Evolutionary conservation across 1,140 invertebrate genomes (phyloP).

Genomic region (Agraylea sexmaculata): DNA sequence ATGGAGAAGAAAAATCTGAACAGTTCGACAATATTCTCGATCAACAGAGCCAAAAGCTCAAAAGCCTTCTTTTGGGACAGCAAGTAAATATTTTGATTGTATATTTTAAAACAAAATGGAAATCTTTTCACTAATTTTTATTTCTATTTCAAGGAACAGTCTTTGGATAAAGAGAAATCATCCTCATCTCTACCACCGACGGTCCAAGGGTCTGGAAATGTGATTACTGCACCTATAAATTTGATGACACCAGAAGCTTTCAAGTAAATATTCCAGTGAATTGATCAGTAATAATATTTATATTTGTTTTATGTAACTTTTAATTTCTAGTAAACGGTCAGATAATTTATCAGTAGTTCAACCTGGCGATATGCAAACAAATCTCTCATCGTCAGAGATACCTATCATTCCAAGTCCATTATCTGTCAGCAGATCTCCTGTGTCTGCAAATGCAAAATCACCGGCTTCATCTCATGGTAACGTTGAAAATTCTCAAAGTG

Average conservation of each 20-base stretch:
- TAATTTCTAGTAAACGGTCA: too few relatives aligned
- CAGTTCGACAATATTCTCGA: conserved; percentile 34
- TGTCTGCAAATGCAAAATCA: too few relatives aligned
- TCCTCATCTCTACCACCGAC: conserved; percentile 10
- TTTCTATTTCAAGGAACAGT: too few relatives aligned
- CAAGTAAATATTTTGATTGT: neutral
- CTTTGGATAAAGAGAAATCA: conserved; percentile 12
- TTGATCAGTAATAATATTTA: neutral
- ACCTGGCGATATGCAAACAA: too few relatives aligned
- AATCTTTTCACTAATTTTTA: too few relatives aligned
- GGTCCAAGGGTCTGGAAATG: neutral
- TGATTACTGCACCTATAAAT: conserved; percentile 32
- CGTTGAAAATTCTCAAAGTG: too few relatives aligned
- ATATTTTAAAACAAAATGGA: neutral
- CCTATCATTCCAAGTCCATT: too few relatives aligned
- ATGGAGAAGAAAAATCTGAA: too few relatives aligned
- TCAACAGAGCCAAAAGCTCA: conserved; percentile 39
- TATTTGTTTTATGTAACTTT: conserved; percentile 1
- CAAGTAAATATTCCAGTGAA: conserved; percentile 34
- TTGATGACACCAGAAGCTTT: conserved; percentile 85
- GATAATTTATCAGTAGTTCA: too few relatives aligned
- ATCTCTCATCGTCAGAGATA: too few relatives aligned
- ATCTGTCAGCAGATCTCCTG: too few relatives aligned
- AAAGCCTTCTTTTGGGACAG: conserved; percentile 32
- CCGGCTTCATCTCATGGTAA: too few relatives aligned